These are phyloP conservation scores for Oceanodroma leucorhoa DNA, from an alignment of 2,797 vertebrate genomes.

Conservation along the genomic window DNA sequence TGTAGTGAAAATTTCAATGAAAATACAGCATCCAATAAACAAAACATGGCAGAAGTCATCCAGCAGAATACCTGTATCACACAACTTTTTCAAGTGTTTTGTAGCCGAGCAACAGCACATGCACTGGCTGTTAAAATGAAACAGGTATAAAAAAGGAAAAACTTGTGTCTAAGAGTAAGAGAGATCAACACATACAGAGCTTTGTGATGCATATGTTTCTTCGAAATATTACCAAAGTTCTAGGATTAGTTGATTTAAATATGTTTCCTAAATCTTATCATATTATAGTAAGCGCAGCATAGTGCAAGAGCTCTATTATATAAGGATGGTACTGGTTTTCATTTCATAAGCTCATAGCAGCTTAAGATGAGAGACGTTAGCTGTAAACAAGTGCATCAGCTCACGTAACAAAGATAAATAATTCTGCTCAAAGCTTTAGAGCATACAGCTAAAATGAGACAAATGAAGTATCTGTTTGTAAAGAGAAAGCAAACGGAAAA, in stretches of 20 bases:
- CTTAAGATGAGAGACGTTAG: not conserved
- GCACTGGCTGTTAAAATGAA: slow-evolving; percentile 61
- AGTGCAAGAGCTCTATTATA: not conserved
- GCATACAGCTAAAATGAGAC: not conserved
- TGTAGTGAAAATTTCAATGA: slow-evolving; percentile 69
- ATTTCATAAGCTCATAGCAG: not conserved
- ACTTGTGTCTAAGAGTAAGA: slow-evolving; percentile 8
- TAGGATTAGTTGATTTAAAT: not conserved
- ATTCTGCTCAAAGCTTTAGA: not conserved
- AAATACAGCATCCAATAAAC: slow-evolving; percentile 65
- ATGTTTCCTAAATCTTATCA: not conserved
- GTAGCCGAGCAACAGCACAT: slow-evolving; percentile 57
- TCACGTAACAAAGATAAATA: not conserved
- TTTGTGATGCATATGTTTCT: not conserved
- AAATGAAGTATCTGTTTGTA: not conserved
- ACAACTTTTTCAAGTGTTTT: slow-evolving; percentile 68
- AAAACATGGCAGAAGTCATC: slow-evolving; percentile 63
- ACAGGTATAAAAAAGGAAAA: slow-evolving; percentile 54
- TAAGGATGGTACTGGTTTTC: not conserved
- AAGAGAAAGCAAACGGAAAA: not conserved
- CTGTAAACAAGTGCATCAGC: not conserved
- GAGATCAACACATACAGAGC: slow-evolving; percentile 15
- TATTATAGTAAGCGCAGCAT: not conserved
- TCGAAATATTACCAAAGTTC: not conserved
- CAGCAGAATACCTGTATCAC: slow-evolving; percentile 59